A percentile compares a stretch with the other conserved stretches of the same genome.
phyloP scores from a whole-genome alignment of 2,113 vertebrate species.

The Glaucomys volans region DNA sequence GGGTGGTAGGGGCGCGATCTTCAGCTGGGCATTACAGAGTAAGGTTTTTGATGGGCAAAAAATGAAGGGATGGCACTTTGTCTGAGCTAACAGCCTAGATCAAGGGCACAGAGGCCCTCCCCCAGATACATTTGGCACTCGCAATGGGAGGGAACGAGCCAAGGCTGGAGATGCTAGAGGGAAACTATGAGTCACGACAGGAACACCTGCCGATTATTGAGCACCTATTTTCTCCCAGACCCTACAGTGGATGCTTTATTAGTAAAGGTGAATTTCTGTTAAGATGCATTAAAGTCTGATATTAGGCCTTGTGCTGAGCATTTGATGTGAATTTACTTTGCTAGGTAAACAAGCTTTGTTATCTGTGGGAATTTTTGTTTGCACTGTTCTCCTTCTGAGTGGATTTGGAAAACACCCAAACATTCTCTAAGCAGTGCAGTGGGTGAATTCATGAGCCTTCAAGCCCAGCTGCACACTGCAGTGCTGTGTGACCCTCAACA shows the following conservation, averaged over 20 bases:
- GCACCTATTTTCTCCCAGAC: not conserved
- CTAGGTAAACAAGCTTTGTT: not conserved
- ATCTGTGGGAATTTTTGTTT: not conserved
- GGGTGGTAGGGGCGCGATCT: not conserved
- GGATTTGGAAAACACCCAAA: not conserved
- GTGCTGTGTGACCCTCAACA: not conserved
- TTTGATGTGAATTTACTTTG: not conserved
- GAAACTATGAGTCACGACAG: not conserved
- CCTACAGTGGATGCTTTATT: not conserved
- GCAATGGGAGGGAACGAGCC: not conserved
- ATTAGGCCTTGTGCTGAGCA: not conserved
- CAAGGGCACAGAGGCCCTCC: not conserved
- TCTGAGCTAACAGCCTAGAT: not conserved
- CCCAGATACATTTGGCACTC: not conserved
- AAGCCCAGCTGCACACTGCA: not conserved
- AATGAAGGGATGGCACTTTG: not conserved
- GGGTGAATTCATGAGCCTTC: not conserved
- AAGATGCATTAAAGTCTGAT: not conserved
- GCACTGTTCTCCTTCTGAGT: not conserved
- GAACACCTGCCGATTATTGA: not conserved
- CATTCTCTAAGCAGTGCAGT: not conserved
- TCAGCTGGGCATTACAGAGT: not conserved
- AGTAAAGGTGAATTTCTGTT: not conserved
- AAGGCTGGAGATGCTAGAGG: not conserved
- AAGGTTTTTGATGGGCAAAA: not conserved